Percentiles rank a stretch among this genome's conserved stretches.
These are phyloP conservation scores for Phalacrocorax aristotelis DNA, from an alignment of 2,113 vertebrate genomes.

Conservation along the genomic window DNA sequence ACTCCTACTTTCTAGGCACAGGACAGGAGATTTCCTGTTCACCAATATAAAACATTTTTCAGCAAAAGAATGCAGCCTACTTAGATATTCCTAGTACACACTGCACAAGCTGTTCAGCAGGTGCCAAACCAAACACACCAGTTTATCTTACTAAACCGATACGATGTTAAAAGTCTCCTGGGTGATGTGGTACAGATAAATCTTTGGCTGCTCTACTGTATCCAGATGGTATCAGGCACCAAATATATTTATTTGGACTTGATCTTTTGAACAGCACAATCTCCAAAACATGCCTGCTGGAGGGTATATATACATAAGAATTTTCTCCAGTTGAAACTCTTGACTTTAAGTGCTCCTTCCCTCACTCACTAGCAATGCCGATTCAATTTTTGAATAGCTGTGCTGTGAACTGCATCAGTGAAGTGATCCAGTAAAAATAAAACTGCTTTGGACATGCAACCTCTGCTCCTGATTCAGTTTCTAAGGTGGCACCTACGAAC, in stretches of 20 bases:
- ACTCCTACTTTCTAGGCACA: neutral
- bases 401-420: neutral
- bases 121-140: constrained; percentile 4
- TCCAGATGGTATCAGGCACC: neutral
- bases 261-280: neutral
- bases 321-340: neutral
- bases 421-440: neutral
- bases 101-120: neutral
- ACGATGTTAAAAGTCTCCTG: neutral
- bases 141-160: neutral
- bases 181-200: neutral
- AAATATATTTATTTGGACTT: neutral
- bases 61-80: neutral
- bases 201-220: neutral
- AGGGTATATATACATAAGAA: neutral
- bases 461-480: neutral
- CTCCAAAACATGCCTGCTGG: neutral
- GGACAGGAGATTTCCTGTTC: neutral
- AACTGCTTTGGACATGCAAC: neutral
- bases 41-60: neutral
- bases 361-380: neutral
- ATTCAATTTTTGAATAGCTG: neutral
- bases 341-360: neutral
- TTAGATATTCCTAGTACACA: neutral
- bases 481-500: neutral